Evolutionary conservation across 2,888 invertebrate genomes (phyloP).

Genomic region (Capitulum mitella): DNA sequence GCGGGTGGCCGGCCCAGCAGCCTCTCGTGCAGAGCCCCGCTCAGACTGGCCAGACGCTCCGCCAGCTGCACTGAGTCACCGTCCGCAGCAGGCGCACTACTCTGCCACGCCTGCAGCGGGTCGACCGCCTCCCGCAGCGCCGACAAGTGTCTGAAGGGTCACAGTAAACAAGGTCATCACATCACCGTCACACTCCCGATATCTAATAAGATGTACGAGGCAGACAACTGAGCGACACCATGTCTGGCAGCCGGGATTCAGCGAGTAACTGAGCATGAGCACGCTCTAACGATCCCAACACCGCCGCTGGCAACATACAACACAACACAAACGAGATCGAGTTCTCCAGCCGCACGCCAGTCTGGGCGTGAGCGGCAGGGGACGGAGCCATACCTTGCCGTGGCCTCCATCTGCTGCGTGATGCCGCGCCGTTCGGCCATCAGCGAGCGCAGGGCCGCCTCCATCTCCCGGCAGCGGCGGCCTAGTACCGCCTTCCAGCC

Average conservation of each 20-base stretch:
- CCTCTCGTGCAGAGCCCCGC: conserved; percentile 33
- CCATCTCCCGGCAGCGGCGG: conserved; percentile 31
- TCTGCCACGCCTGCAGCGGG: conserved; percentile 30
- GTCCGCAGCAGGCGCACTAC: conserved; percentile 30
- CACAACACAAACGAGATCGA: too few species aligned
- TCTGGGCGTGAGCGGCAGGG: too few species aligned
- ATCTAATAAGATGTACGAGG: too few species aligned
- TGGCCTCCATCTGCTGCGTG: conserved; percentile 25
- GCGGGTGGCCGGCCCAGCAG: conserved; percentile 40
- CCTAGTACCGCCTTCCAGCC: conserved; percentile 58
- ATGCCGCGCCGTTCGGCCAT: conserved; percentile 33
- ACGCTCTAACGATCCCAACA: too few species aligned
- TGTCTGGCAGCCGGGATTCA: too few species aligned
- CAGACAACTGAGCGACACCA: too few species aligned
- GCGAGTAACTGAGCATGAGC: too few species aligned
- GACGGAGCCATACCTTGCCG: conserved; percentile 28
- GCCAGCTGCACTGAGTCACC: conserved; percentile 31
- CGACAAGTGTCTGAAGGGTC: not conserved
- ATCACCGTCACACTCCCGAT: too few species aligned
- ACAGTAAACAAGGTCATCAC: too few species aligned
- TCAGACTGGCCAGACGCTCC: conserved; percentile 25
- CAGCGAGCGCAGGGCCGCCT: conserved; percentile 32
- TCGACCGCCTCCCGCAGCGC: conserved; percentile 34
- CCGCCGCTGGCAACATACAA: too few species aligned
- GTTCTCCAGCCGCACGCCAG: too few species aligned